phyloP scores from a whole-genome alignment of 2,113 vertebrate genomes.

The Micronycteris hirsuta region DNA sequence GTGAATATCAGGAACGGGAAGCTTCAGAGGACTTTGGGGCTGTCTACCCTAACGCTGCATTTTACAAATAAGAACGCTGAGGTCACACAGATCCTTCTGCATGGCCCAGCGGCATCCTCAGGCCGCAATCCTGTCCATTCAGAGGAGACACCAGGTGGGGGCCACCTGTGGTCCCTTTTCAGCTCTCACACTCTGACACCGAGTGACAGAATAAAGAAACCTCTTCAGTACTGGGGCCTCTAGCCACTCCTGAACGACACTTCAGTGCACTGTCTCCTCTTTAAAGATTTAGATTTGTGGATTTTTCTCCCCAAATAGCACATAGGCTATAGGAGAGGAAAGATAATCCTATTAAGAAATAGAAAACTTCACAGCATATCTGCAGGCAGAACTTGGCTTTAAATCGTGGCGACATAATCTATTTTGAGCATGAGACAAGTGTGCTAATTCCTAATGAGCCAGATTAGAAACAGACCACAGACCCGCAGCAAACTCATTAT shows the following conservation, averaged over 20 bases:
- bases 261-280: neutral
- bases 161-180: neutral
- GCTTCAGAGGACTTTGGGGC: neutral
- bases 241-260: neutral
- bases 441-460: conserved; percentile 54
- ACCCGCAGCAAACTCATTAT: conserved; percentile 27
- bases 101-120: fast-evolving
- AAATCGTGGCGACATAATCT: conserved; percentile 43
- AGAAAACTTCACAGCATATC: conserved; percentile 6
- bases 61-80: neutral
- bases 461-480: conserved; percentile 57
- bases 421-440: conserved; percentile 55
- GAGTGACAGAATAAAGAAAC: neutral
- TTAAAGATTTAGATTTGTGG: neutral
- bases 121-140: neutral
- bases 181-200: neutral
- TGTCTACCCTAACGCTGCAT: neutral
- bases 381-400: conserved; percentile 38
- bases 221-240: neutral
- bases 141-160: no score
- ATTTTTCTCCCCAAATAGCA: neutral
- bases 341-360: neutral
- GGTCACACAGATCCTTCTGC: neutral
- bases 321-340: neutral
- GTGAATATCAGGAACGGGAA: neutral